Conservation (phyloP, 2,888 invertebrate genomes). For the Hoplodrina blanda region DNA sequence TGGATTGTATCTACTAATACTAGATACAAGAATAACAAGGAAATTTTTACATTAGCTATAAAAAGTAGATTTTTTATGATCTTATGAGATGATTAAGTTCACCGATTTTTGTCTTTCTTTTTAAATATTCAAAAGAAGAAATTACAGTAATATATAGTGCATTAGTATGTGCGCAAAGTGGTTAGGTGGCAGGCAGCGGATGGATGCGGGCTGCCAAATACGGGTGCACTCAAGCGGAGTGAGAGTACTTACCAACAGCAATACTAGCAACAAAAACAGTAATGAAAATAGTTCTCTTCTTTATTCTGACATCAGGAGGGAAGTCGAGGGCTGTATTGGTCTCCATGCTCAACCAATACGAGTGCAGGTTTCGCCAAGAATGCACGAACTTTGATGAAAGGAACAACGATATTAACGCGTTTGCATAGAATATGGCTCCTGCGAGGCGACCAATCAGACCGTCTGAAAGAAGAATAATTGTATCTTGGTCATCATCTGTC, state of each 20-base stretch:
- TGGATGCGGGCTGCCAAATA: no score
- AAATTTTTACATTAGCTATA: no score
- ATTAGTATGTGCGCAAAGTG: no score
- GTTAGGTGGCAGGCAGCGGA: no score
- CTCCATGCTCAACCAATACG: slow-evolving; percentile 75
- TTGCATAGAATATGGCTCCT: slow-evolving; percentile 89
- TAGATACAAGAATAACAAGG: no score
- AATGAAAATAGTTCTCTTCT: slow-evolving; percentile 69
- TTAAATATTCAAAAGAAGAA: no score
- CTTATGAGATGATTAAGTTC: no score
- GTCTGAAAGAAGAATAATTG: slow-evolving; percentile 65
- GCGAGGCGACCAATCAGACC: slow-evolving; percentile 77
- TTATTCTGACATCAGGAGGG: slow-evolving; percentile 72
- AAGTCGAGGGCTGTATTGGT: slow-evolving; percentile 64
- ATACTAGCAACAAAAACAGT: slow-evolving; percentile 69
- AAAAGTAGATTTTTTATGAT: no score
- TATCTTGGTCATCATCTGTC: not conserved
- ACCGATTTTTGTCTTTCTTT: no score
- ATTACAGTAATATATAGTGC: no score
- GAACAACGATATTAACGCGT: slow-evolving; percentile 87
- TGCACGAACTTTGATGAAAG: slow-evolving; percentile 85
- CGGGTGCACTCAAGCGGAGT: no score
- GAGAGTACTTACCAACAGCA: slow-evolving; percentile 73
- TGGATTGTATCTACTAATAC: no score
- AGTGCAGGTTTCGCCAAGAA: slow-evolving; percentile 75